Evolutionary conservation across 2,797 vertebrate genomes (phyloP).

Genomic region (Gambelia wislizenii): DNA sequence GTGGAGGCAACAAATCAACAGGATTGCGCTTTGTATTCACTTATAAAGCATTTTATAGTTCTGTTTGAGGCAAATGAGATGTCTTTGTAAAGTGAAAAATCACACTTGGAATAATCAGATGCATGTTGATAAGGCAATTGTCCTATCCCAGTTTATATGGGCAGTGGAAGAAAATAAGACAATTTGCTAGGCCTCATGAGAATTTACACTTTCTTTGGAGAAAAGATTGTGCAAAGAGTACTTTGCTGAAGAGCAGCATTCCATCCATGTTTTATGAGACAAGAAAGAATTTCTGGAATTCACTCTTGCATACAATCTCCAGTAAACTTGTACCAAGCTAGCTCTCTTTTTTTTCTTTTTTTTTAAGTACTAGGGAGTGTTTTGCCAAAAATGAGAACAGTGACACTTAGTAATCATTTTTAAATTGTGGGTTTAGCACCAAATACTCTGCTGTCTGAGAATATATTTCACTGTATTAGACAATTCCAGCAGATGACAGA

Average conservation of each 20-base stretch:
- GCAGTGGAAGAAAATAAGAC: conserved; percentile 30
- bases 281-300: conserved; percentile 78
- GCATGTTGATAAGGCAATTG: not conserved
- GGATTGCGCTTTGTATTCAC: not conserved
- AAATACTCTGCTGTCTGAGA: conserved; percentile 57
- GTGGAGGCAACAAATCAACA: not conserved
- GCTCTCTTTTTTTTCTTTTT: not conserved
- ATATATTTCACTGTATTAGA: conserved; percentile 62
- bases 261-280: conserved; percentile 69
- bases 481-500: conserved; percentile 57
- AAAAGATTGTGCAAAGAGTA: conserved; percentile 56
- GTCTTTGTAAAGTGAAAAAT: conserved; percentile 1
- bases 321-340: conserved; percentile 58
- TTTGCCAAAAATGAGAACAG: conserved; percentile 39
- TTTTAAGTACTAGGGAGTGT: not conserved
- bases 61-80: not conserved
- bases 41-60: not conserved
- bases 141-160: conserved; percentile 39
- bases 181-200: conserved; percentile 33
- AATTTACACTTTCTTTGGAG: not conserved
- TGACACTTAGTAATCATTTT: conserved; percentile 67
- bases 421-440: conserved; percentile 53
- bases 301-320: conserved; percentile 73
- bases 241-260: conserved; percentile 69
- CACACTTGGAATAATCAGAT: not conserved